These are phyloP conservation scores for Antidorcas marsupialis DNA, from an alignment of 2,113 vertebrate species.

Conservation along the genomic window DNA sequence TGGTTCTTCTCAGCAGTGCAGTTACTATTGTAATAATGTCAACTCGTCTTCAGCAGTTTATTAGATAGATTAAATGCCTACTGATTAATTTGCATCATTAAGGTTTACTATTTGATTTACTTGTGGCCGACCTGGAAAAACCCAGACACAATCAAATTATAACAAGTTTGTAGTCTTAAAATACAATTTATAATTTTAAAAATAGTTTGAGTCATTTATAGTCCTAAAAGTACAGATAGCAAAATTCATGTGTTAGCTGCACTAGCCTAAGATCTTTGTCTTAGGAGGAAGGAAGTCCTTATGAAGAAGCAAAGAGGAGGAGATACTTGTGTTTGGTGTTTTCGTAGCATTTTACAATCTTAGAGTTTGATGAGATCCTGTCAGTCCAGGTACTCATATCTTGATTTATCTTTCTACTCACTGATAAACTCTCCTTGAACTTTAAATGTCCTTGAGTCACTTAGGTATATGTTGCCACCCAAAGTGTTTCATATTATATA, in stretches of 20 bases:
- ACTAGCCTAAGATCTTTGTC: not conserved
- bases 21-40: not conserved
- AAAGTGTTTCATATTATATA: not conserved
- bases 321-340: not conserved
- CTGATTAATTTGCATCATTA: not conserved
- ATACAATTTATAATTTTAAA: not conserved
- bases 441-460: not conserved
- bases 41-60: not conserved
- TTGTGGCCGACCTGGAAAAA: not conserved
- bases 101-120: not conserved
- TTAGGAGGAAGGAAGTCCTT: not conserved
- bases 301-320: not conserved
- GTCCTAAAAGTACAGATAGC: not conserved
- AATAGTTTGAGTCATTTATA: not conserved
- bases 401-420: not conserved
- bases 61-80: slow-evolving; percentile 12
- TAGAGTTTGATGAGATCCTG: not conserved
- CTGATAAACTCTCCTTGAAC: not conserved
- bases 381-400: not conserved
- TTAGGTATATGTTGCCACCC: not conserved
- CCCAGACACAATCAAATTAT: not conserved
- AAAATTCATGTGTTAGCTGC: not conserved
- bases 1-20: not conserved
- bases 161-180: not conserved
- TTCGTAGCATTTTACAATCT: not conserved